These are phyloP conservation scores for Heliconius aoede DNA, from an alignment of 2,888 invertebrate genomes.

Conservation along the genomic window DNA sequence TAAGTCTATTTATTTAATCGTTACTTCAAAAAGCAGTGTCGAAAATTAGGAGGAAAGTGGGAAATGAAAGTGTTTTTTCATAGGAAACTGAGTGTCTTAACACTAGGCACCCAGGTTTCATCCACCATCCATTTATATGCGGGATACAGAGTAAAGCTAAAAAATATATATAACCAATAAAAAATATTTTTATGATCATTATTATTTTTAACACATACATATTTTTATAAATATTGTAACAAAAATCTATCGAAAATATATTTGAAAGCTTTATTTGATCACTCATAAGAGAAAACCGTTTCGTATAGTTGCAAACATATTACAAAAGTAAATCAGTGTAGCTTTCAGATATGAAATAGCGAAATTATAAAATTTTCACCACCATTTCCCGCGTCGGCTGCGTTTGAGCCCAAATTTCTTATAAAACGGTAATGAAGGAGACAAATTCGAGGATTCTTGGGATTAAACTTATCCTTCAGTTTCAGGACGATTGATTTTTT, in stretches of 20 bases:
- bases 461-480: conserved; percentile 43
- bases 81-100: neutral
- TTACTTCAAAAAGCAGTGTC: neutral
- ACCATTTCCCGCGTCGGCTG: conserved; percentile 5
- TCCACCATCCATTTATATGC: neutral
- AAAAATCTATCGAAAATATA: no score
- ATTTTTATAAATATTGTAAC: no score
- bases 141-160: neutral
- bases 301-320: neutral
- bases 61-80: neutral
- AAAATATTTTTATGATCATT: no score
- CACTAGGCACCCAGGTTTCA: neutral
- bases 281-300: no score
- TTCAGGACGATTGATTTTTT: conserved; percentile 42
- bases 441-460: conserved; percentile 42
- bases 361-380: conserved; percentile 8
- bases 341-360: neutral
- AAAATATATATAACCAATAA: no score
- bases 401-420: conserved; percentile 16
- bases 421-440: conserved; percentile 25
- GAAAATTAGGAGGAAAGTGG: neutral
- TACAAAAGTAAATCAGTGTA: neutral
- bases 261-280: no score
- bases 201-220: no score
- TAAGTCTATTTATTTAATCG: neutral